Conservation (phyloP, 2,797 vertebrate species). For the Sebastes baramenuke region DNA sequence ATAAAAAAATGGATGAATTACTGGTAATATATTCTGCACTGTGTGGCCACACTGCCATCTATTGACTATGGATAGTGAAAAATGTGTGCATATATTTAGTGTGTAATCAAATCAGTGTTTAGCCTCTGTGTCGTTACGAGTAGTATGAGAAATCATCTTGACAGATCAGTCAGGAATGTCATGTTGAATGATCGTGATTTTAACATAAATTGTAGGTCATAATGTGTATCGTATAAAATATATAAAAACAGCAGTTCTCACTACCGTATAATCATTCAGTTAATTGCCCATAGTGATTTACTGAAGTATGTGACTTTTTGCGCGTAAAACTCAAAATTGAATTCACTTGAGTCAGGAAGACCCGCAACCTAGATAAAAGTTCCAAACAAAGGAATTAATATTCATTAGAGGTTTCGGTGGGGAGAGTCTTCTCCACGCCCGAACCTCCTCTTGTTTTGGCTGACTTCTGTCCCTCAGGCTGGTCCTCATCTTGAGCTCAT, state of each 20-base stretch:
- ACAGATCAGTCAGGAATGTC: background rate
- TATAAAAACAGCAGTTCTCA: no score
- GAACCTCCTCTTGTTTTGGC: background rate
- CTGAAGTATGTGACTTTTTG: background rate
- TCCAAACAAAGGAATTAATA: background rate
- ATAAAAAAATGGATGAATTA: background rate
- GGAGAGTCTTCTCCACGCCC: no score
- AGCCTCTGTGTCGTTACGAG: background rate
- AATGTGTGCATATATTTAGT: background rate
- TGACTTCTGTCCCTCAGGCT: background rate
- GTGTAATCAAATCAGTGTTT: background rate
- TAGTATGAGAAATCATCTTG: background rate
- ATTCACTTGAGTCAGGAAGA: background rate
- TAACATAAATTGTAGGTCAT: no score
- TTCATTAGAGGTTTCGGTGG: background rate
- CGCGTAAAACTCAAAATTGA: background rate
- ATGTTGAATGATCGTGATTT: background rate
- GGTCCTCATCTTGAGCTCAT: background rate
- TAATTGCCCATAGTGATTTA: background rate
- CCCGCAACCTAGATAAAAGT: background rate
- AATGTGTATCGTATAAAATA: no score
- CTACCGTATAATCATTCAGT: rapidly evolving
- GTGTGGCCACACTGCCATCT: background rate
- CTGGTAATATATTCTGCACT: background rate
- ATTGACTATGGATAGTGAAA: background rate